phyloP scores from a whole-genome alignment of 2,888 invertebrate species.

The Temnothorax unifasciatus region DNA sequence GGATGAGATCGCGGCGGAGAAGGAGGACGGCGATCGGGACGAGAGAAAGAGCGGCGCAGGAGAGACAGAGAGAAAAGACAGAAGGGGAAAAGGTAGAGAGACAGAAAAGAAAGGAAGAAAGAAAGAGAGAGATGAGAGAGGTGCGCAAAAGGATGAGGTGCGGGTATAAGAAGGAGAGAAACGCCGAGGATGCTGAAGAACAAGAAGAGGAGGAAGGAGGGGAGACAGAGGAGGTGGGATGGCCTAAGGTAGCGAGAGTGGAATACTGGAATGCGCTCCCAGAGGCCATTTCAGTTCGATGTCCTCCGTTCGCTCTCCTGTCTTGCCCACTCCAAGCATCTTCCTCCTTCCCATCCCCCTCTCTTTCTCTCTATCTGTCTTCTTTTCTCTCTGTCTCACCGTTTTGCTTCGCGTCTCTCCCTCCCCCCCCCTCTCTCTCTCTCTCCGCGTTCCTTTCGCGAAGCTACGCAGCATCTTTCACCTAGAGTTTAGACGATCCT shows the following conservation, averaged over 20 bases:
- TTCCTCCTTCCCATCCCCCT: constrained; percentile 60
- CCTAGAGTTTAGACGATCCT: constrained; percentile 72
- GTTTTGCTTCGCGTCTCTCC: constrained; percentile 29
- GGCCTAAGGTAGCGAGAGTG: constrained; percentile 84
- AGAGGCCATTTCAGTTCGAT: constrained; percentile 86
- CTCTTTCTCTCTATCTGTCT: constrained; percentile 54
- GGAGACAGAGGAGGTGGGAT: constrained; percentile 71
- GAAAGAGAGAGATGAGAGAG: constrained; percentile 21
- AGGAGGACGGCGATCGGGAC: constrained; percentile 39
- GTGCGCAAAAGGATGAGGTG: constrained; percentile 35
- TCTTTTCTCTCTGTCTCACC: constrained; percentile 46
- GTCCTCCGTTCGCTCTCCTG: constrained; percentile 84
- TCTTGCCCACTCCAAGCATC: constrained; percentile 76
- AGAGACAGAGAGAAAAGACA: constrained; percentile 23
- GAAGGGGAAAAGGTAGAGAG: constrained; percentile 27
- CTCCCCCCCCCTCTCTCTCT: constrained; percentile 18
- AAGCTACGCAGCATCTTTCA: constrained; percentile 75
- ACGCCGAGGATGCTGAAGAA: constrained; percentile 58
- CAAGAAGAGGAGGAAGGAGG: constrained; percentile 42
- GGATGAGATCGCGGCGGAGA: constrained; percentile 61
- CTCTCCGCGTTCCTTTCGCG: constrained; percentile 45
- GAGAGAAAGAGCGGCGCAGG: constrained; percentile 35
- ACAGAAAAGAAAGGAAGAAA: constrained; percentile 12
- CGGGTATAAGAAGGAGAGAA: constrained; percentile 47
- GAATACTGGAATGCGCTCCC: constrained; percentile 85